These are phyloP conservation scores for Tromatobia lineatoria DNA, from an alignment of 2,888 invertebrate genomes.

Conservation along the genomic window DNA sequence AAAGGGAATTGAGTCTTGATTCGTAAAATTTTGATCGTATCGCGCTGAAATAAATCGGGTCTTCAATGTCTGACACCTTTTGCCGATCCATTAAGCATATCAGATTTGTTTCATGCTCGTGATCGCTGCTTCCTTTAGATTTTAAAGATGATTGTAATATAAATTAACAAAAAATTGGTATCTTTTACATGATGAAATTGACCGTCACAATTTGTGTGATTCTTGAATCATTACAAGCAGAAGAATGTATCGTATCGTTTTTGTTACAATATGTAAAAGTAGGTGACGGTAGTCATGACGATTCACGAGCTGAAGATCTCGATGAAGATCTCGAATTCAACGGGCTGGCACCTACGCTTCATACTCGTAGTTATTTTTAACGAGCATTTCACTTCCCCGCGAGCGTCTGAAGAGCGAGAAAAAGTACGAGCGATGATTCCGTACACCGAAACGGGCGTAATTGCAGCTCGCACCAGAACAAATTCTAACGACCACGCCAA, in stretches of 20 bases:
- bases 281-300: background rate
- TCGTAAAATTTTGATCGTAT: too few species aligned
- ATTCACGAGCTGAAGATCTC: background rate
- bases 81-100: too few species aligned
- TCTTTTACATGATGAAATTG: too few species aligned
- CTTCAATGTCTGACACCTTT: too few species aligned
- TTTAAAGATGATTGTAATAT: too few species aligned
- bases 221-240: background rate
- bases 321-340: slow-evolving; percentile 12
- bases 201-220: too few species aligned
- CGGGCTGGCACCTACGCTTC: slow-evolving; percentile 27
- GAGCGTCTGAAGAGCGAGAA: slow-evolving; percentile 9
- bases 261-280: too few species aligned
- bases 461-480: slow-evolving; percentile 61
- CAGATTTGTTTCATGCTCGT: too few species aligned
- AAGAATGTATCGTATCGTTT: background rate
- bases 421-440: slow-evolving; percentile 42
- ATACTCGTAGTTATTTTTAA: slow-evolving; percentile 54
- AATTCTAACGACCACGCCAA: slow-evolving; percentile 65
- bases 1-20: too few species aligned
- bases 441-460: slow-evolving; percentile 61
- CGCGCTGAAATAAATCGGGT: too few species aligned
- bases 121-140: too few species aligned
- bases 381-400: slow-evolving; percentile 40
- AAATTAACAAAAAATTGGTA: too few species aligned